These are phyloP conservation scores for Spodoptera picta DNA, from an alignment of 2,888 invertebrate species.

Conservation along the genomic window DNA sequence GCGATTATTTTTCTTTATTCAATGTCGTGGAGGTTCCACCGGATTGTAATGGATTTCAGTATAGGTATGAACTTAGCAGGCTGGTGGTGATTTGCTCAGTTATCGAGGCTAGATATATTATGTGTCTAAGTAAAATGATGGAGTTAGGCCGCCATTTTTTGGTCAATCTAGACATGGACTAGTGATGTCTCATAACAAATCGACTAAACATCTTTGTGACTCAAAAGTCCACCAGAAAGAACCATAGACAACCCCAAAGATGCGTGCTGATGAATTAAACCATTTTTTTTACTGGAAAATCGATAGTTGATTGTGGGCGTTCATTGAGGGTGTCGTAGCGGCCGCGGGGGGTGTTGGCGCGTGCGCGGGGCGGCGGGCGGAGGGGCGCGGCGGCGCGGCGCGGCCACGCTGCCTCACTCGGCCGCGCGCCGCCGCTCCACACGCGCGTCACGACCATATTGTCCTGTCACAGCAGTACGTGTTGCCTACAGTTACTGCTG, in stretches of 20 bases:
- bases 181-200: slow-evolving; percentile 2
- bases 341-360: slow-evolving; percentile 67
- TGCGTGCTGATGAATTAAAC: slow-evolving; percentile 62
- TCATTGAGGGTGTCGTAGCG: slow-evolving; percentile 81
- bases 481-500: slow-evolving; percentile 93
- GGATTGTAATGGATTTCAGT: neutral
- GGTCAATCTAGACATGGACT: neutral
- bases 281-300: slow-evolving; percentile 75
- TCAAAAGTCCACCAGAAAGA: slow-evolving; percentile 32
- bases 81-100: too few species aligned
- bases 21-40: too few species aligned
- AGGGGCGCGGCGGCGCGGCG: slow-evolving; percentile 81
- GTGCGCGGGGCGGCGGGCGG: slow-evolving; percentile 83
- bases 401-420: slow-evolving; percentile 86
- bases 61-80: too few species aligned
- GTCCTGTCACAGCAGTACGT: slow-evolving; percentile 99
- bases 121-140: neutral
- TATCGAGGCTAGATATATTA: neutral
- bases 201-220: slow-evolving; percentile 3
- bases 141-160: too few species aligned
- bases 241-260: slow-evolving; percentile 55
- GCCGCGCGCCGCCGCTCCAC: slow-evolving; percentile 81
- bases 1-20: too few species aligned
- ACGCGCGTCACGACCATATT: slow-evolving; percentile 94
- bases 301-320: slow-evolving; percentile 83